phyloP scores from a whole-genome alignment of 2,113 vertebrate genomes.

The Phrynocephalus versicolor region DNA sequence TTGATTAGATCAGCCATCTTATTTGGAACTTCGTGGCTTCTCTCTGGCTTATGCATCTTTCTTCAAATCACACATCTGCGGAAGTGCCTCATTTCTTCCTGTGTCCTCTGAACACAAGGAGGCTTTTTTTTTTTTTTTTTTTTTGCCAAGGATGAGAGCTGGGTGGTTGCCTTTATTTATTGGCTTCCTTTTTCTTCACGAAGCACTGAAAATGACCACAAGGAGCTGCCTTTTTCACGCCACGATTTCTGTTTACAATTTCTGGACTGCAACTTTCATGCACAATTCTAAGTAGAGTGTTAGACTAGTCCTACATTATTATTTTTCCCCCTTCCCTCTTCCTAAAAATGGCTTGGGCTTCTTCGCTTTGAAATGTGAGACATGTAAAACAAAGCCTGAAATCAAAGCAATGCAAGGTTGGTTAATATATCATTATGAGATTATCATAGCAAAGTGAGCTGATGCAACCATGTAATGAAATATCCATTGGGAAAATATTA shows the following conservation, averaged over 20 bases:
- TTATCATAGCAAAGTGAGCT: conserved; percentile 29
- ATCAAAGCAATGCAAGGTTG: conserved; percentile 41
- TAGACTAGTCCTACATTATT: conserved; percentile 7
- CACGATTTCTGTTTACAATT: conserved; percentile 27
- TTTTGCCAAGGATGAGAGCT: not conserved
- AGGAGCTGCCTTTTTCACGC: conserved; percentile 30
- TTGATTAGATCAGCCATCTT: rapidly evolving
- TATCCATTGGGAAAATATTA: conserved; percentile 31
- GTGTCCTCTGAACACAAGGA: rapidly evolving
- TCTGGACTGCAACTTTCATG: conserved; percentile 2
- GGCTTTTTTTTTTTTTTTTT: no score
- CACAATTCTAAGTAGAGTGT: conserved; percentile 35
- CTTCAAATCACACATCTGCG: not conserved
- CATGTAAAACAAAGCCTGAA: conserved; percentile 34
- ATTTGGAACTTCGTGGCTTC: not conserved
- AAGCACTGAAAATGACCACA: rapidly evolving
- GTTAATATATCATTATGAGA: conserved; percentile 14
- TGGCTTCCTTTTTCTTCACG: not conserved
- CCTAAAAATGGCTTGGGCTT: not conserved
- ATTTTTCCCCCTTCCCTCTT: conserved; percentile 20
- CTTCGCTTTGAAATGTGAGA: conserved; percentile 20
- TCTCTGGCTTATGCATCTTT: not conserved
- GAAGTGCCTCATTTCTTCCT: rapidly evolving
- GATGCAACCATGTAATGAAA: conserved; percentile 47
- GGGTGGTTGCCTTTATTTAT: conserved; percentile 17